Percentiles rank a stretch among this genome's conserved stretches.
Conservation (phyloP, 2,888 invertebrate species). For the Cephus nigrinus region DNA sequence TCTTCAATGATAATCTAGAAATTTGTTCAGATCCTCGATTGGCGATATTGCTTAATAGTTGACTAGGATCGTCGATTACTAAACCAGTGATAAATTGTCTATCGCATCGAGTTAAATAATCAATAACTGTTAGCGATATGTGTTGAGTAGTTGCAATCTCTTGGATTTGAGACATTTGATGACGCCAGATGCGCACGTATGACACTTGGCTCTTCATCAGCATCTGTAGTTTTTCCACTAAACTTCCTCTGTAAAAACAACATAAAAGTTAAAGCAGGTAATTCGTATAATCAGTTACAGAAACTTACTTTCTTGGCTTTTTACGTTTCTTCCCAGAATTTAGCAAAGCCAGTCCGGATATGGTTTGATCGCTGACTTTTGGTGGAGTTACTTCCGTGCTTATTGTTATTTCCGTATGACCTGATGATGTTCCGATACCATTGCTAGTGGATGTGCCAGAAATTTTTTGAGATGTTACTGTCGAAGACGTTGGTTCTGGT, state of each 20-base stretch:
- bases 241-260: conserved; percentile 45
- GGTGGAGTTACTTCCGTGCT: conserved; percentile 30
- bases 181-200: conserved; percentile 51
- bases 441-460: conserved; percentile 31
- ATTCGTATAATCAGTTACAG: conserved; percentile 7
- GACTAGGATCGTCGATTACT: conserved; percentile 40
- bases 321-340: conserved; percentile 35
- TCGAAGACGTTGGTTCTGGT: not conserved
- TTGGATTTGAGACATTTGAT: conserved; percentile 40
- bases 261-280: conserved; percentile 13
- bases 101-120: conserved; percentile 30
- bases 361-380: not conserved
- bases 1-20: not conserved
- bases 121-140: conserved; percentile 37
- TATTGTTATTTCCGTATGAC: conserved; percentile 12
- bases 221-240: conserved; percentile 42
- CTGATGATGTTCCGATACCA: not conserved
- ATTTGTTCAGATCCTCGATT: not conserved
- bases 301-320: conserved; percentile 39
- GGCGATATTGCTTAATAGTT: conserved; percentile 33
- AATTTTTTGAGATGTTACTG: conserved; percentile 26
- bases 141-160: conserved; percentile 27
- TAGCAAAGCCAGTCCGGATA: conserved; percentile 1
- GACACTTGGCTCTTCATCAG: conserved; percentile 43
- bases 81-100: conserved; percentile 44